phyloP scores from a whole-genome alignment of 2,113 vertebrate species.

The Vulpes ferrilata region DNA sequence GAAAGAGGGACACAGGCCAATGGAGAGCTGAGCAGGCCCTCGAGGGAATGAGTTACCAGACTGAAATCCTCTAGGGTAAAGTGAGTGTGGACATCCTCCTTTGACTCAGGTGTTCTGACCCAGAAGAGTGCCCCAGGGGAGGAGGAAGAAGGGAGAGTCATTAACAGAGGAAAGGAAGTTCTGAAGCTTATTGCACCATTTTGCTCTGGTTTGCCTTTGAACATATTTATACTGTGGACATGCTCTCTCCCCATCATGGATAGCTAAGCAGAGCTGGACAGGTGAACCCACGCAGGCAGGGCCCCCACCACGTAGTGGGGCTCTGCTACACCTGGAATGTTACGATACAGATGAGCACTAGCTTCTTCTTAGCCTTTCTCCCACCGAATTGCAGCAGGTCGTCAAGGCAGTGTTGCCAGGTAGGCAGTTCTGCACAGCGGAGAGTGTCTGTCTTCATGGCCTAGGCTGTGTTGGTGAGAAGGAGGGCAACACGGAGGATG shows the following conservation, averaged over 20 bases:
- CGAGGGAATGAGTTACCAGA: background rate
- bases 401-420: background rate
- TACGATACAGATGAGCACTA: no score
- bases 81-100: background rate
- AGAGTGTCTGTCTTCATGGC: background rate
- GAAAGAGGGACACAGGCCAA: background rate
- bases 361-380: background rate
- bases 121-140: background rate
- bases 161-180: background rate
- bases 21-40: background rate
- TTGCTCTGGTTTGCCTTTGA: constrained; percentile 15
- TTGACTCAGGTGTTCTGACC: background rate
- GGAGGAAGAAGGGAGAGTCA: no score
- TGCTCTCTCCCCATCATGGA: background rate
- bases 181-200: background rate
- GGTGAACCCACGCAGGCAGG: background rate
- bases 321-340: background rate
- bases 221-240: background rate
- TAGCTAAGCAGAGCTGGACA: background rate
- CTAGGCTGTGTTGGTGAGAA: background rate
- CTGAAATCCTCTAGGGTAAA: background rate
- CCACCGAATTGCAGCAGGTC: background rate
- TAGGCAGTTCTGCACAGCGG: background rate
- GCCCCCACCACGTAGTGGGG: background rate
- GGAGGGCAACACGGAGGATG: background rate